Evolutionary conservation across 2,113 vertebrate genomes (phyloP), one percentile per base, ranked within the genome.

Genomic region (Heterotis niloticus): DNA sequence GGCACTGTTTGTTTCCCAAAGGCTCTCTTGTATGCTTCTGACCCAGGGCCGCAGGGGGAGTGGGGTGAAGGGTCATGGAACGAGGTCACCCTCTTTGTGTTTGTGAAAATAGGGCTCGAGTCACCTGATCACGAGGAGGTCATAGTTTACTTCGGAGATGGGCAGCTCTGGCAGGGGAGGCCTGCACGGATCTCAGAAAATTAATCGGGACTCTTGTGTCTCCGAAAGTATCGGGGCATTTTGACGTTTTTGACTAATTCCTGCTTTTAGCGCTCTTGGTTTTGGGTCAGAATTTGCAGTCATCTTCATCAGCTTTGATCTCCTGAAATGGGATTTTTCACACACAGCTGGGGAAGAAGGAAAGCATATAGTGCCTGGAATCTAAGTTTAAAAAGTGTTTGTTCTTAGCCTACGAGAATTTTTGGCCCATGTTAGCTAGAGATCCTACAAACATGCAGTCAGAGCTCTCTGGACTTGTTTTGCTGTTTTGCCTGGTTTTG

Each of bases 1-100:
- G 23, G 3, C 28, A 16, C 17, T 44, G 52, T 23, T 34, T 26
- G 7, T 73, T 54, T 18, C 52, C 76, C 67, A 56, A 78, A 24
- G 56, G 7, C 44, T 34, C 65, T 78, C 76, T 68, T 69, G 65
- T 68, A 56, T 51, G 24, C 24, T 56, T 29, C n/a, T 57, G 51
- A 57, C 64, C 34, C 52, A 28, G 26, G 67, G 14, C n/a, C 68
- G 60, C 1, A 34, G 64, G n/a, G n/a, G 59, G 68, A 20, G 24
- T 20, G 70, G 76, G 16, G 64, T 66, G 62, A 79, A 75, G 51
- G 64, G 17, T 78, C 60, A 67, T 57, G 24, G 64, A 78, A 71
- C 79, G n/a, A 64, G 77, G 56, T 77, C 44, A 75, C 4, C 29
- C 70, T 57, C 59, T 34, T 79, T 20, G 73, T 24, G 16, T 69